These are phyloP conservation scores for Tortricodes alternella DNA, from an alignment of 2,888 invertebrate species.

Conservation along the genomic window DNA sequence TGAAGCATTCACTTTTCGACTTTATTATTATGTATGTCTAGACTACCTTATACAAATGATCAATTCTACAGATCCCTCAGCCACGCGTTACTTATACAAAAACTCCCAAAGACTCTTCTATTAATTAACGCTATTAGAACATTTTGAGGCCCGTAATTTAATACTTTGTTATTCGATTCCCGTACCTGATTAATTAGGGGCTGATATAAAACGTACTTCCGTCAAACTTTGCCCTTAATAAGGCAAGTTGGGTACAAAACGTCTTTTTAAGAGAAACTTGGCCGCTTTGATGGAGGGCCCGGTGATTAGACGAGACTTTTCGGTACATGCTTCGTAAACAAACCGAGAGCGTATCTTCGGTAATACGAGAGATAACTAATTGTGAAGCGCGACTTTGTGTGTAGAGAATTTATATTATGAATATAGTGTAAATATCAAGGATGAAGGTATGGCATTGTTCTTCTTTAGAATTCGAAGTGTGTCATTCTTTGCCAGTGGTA, in stretches of 20 bases:
- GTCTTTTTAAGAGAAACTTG: constrained; percentile 72
- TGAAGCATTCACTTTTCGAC: neutral
- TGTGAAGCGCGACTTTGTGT: too few relatives aligned
- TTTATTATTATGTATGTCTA: too few relatives aligned
- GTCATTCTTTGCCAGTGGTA: too few relatives aligned
- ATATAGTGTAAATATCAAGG: too few relatives aligned
- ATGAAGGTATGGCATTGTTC: too few relatives aligned
- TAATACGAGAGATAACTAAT: too few relatives aligned
- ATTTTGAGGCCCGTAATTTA: constrained; percentile 56
- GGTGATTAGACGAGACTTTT: constrained; percentile 54
- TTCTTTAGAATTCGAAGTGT: too few relatives aligned
- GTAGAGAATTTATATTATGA: too few relatives aligned
- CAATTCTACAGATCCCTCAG: neutral
- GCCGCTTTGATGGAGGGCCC: constrained; percentile 62
- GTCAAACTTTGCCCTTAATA: constrained; percentile 65
- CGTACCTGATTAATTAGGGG: constrained; percentile 75
- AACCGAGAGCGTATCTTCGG: neutral
- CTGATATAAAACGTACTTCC: constrained; percentile 69
- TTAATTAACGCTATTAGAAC: constrained; percentile 63
- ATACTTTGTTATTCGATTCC: constrained; percentile 71
- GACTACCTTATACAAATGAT: too few relatives aligned
- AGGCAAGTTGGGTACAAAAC: constrained; percentile 67
- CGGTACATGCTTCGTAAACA: constrained; percentile 33
- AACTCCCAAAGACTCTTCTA: constrained; percentile 35
- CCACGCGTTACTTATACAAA: constrained; percentile 1